Evolutionary conservation across 2,888 invertebrate genomes (phyloP).

Genomic region (Holacanthella duospinosa): DNA sequence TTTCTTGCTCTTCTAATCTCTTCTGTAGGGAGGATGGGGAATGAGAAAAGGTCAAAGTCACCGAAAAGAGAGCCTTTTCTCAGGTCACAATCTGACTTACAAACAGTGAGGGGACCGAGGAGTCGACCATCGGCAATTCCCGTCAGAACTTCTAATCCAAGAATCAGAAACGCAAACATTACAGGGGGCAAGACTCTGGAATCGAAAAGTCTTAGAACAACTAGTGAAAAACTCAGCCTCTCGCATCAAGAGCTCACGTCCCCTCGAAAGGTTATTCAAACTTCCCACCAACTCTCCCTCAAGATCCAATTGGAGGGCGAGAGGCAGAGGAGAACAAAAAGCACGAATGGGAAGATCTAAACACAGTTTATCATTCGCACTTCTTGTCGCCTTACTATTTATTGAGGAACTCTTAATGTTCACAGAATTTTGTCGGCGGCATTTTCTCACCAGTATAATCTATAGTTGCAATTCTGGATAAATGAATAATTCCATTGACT

Average conservation of each 20-base stretch:
- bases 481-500: too few species aligned
- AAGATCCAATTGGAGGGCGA: background rate
- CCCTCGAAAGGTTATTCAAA: conserved; percentile 47
- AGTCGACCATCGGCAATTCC: conserved; percentile 6
- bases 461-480: too few species aligned
- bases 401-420: too few species aligned
- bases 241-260: conserved; percentile 52
- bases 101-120: too few species aligned
- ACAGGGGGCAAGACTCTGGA: too few species aligned
- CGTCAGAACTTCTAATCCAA: conserved; percentile 16
- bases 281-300: conserved; percentile 20
- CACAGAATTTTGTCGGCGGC: too few species aligned
- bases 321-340: background rate
- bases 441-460: too few species aligned
- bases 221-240: conserved; percentile 40
- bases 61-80: background rate
- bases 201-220: conserved; percentile 22
- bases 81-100: background rate
- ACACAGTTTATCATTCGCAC: too few species aligned
- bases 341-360: background rate
- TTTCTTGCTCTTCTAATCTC: too few species aligned
- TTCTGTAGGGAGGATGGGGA: background rate
- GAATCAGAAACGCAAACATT: too few species aligned
- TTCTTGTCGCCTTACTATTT: too few species aligned
- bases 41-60: background rate